Percentiles rank a stretch among this genome's conserved stretches.
Evolutionary conservation across 2,888 invertebrate species (phyloP).

Genomic region (Scaptomyza flava): DNA sequence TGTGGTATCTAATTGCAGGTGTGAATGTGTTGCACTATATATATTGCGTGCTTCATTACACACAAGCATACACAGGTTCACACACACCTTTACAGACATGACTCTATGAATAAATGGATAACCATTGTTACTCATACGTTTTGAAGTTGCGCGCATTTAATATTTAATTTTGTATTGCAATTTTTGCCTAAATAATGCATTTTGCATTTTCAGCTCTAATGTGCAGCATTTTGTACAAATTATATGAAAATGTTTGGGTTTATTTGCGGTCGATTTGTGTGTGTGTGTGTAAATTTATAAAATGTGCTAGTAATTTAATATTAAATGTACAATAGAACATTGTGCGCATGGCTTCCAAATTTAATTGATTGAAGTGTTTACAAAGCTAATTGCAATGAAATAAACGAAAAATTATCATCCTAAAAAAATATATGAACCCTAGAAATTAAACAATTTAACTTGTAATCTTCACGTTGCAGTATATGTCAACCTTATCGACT

Average conservation of each 20-base stretch:
- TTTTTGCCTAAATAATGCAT: slow-evolving; percentile 63
- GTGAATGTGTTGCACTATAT: slow-evolving; percentile 63
- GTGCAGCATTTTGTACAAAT: slow-evolving; percentile 48
- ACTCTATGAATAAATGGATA: neutral
- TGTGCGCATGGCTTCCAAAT: slow-evolving; percentile 18
- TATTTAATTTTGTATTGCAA: slow-evolving; percentile 65
- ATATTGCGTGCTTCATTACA: slow-evolving; percentile 61
- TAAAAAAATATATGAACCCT: neutral
- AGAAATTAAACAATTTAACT: neutral
- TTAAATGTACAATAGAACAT: neutral
- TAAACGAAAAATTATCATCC: neutral
- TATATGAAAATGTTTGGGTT: slow-evolving; percentile 55
- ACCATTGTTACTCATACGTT: neutral
- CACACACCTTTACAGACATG: slow-evolving; percentile 8
- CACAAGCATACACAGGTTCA: slow-evolving; percentile 15
- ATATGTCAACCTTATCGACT: no score
- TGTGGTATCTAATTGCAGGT: slow-evolving; percentile 66
- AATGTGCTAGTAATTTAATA: slow-evolving; percentile 4
- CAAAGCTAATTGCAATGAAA: slow-evolving; percentile 29
- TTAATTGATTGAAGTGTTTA: slow-evolving; percentile 52
- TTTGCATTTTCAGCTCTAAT: slow-evolving; percentile 29
- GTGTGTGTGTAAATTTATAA: slow-evolving; percentile 1
- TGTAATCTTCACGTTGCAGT: neutral
- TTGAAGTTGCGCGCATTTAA: slow-evolving; percentile 35
- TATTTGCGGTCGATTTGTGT: slow-evolving; percentile 54